Evolutionary conservation across 64 coral and sea anemone species (phyloP), one percentile per base, ranked within the genome.

Genomic region (Montipora cactus): DNA sequence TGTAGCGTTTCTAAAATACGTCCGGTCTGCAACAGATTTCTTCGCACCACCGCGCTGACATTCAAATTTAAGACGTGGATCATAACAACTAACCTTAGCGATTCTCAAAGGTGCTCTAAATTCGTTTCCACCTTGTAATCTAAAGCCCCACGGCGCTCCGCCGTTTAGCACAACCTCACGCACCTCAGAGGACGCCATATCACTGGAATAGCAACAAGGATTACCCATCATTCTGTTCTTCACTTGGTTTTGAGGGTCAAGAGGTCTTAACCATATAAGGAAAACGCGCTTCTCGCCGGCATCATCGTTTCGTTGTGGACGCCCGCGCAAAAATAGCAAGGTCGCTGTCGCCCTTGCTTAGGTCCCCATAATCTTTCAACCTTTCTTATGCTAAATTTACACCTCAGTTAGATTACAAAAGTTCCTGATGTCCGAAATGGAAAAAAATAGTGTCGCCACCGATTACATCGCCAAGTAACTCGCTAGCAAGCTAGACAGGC

Each of bases 141-240:
- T 59, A 95, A 99, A 99, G 45, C 98, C 98, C 98, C 98, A 99
- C 58, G 98, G 98, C 66, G 98, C 95, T 75, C 98, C 98, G 20
- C 98, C 98, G 74, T 75, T 86, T 14, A 99, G 66, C 18, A 91
- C 86, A 81, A 99, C 95, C 92, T 99, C 92, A 67, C 92, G 94
- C 86, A 81, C 74, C 76, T 99, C 95, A 75, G 92, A 86, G 75
- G 94, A 94, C 98, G 95, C 95, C 95, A 97, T 97, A 97, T 97
- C 90, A 84, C 0, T 37, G 7, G 71, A 78, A 71, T 85, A 71
- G 82, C 82, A 85, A 85, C 82, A 85, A 1, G 1, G 66, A 85
- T 85, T 85, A 85, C 82, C 82, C 87, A 37, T 57, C 3, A 78
- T 77, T 25, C 87, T 61, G 49, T 16, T 53, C 68, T 13, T 75